phyloP scores from a whole-genome alignment of 2,113 vertebrate species.

The Nerophis lumbriciformis region DNA sequence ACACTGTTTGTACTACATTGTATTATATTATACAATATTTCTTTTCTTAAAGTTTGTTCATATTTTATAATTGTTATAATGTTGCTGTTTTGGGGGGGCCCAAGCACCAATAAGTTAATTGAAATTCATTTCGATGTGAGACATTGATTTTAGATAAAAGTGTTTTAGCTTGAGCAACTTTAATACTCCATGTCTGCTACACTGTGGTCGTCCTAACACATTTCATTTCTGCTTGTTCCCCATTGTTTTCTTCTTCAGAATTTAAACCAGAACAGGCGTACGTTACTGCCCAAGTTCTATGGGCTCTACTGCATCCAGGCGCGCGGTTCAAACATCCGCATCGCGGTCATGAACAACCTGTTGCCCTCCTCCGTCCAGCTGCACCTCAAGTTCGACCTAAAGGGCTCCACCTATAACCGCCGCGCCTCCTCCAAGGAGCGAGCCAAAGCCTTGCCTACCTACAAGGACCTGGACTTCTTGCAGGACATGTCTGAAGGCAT shows the following conservation, averaged over 20 bases:
- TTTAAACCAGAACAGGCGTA: conserved; percentile 92
- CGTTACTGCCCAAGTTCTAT: conserved; percentile 90
- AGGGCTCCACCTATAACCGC: conserved; percentile 91
- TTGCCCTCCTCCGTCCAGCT: conserved; percentile 83
- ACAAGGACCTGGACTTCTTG: conserved; percentile 91
- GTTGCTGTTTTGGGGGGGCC: too few relatives aligned
- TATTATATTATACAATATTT: too few relatives aligned
- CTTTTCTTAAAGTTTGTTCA: too few relatives aligned
- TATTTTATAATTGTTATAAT: too few relatives aligned
- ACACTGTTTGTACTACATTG: too few relatives aligned
- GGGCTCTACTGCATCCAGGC: conserved; percentile 91
- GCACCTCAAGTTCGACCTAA: conserved; percentile 92
- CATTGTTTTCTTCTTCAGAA: conserved; percentile 66
- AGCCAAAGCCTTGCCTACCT: conserved; percentile 80
- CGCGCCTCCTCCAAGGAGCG: conserved; percentile 83
- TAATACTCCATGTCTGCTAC: too few relatives aligned
- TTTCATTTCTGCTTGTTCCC: too few relatives aligned
- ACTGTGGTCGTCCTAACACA: too few relatives aligned
- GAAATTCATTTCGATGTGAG: too few relatives aligned
- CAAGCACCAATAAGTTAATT: too few relatives aligned
- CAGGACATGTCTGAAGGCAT: conserved; percentile 81
- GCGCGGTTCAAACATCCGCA: conserved; percentile 88
- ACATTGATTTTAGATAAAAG: too few relatives aligned
- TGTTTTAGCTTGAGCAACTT: too few relatives aligned
- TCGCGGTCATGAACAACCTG: conserved; percentile 95